Percentiles rank a stretch among this genome's conserved stretches.
These are phyloP conservation scores for Ophioninae sp. DNA, from an alignment of 2,888 invertebrate genomes.

Conservation along the genomic window DNA sequence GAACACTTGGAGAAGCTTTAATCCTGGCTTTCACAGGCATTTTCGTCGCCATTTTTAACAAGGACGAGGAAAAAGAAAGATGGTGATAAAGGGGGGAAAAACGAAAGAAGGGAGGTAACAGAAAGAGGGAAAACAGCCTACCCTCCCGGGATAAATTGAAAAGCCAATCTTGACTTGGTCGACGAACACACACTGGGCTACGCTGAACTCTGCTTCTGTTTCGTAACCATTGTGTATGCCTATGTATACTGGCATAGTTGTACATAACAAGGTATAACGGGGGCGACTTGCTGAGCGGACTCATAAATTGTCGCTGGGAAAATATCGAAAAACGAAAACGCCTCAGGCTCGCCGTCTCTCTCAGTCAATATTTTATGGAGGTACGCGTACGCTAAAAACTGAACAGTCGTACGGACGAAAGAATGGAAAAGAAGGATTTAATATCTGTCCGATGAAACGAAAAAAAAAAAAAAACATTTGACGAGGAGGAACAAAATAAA, in stretches of 20 bases:
- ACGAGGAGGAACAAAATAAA: no score
- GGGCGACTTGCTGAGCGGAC: no score
- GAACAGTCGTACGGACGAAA: background rate
- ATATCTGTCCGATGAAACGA: no score
- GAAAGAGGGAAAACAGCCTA: conserved; percentile 17
- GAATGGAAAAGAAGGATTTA: no score
- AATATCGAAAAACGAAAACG: no score
- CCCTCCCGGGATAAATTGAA: conserved; percentile 52
- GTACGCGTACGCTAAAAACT: background rate
- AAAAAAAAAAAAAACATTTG: no score
- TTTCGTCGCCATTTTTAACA: background rate
- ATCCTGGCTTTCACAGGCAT: background rate
- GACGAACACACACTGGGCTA: conserved; percentile 27
- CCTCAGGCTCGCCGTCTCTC: no score
- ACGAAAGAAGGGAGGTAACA: background rate
- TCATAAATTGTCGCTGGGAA: no score
- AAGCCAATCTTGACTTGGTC: conserved; percentile 55
- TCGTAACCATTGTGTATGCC: background rate
- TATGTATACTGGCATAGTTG: background rate
- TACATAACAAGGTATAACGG: no score
- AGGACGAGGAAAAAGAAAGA: background rate
- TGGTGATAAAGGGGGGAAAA: background rate
- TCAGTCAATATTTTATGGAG: no score
- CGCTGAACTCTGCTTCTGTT: conserved; percentile 38
- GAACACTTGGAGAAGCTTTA: no score